Conservation (phyloP, 2,113 vertebrate species). For the Channa maculata region DNA sequence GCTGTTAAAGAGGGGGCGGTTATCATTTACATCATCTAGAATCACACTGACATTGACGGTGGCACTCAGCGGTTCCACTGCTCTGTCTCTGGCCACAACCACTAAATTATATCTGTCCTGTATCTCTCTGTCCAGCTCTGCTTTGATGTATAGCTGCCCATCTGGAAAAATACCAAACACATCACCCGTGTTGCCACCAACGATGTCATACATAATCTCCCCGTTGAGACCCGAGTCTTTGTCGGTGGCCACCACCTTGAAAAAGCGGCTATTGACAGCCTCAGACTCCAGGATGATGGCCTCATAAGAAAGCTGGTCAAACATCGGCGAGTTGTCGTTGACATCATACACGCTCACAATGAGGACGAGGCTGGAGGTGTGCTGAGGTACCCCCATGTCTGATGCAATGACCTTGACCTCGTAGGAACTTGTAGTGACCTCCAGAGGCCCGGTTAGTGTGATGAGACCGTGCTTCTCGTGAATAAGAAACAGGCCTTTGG, state of each 20-base stretch:
- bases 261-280: conserved; percentile 96
- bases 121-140: conserved; percentile 94
- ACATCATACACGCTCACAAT: conserved; percentile 95
- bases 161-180: conserved; percentile 98
- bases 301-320: conserved; percentile 98
- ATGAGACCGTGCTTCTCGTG: conserved; percentile 89
- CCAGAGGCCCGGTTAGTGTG: conserved; percentile 88
- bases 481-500: conserved; percentile 90
- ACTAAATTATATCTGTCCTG: conserved; percentile 91
- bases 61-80: conserved; percentile 92
- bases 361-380: conserved; percentile 88
- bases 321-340: conserved; percentile 94
- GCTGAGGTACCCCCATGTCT: conserved; percentile 92
- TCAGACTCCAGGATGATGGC: conserved; percentile 92
- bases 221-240: conserved; percentile 94
- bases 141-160: conserved; percentile 95
- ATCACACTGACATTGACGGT: conserved; percentile 92
- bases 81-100: conserved; percentile 91
- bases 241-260: conserved; percentile 94
- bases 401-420: conserved; percentile 92
- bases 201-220: conserved; percentile 92
- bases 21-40: conserved; percentile 96
- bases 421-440: conserved; percentile 91
- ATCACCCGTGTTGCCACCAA: conserved; percentile 90
- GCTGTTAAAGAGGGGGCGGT: conserved; percentile 96